Base-by-base conservation (phyloP, 2,113 vertebrate genomes). In the Hirundichthys speculiger region DNA sequence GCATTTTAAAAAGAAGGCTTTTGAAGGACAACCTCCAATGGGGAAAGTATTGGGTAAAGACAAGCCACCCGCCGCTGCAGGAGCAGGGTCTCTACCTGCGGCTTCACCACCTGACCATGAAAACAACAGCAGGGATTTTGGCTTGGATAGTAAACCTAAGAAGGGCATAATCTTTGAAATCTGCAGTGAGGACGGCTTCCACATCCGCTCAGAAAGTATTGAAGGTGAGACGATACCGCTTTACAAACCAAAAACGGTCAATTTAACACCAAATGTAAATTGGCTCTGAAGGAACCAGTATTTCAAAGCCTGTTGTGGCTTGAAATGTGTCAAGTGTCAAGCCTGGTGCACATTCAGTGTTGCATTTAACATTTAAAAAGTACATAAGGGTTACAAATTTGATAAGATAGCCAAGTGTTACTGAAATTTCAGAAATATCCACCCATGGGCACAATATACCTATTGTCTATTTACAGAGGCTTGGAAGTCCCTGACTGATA, bases 81-180 rank as follows among this genome's bases (percentile, higher is more conserved):
- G 76, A 85, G 83, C 39, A 85, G 93, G 78, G 86, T 89, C 86
- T 92, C 90, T 84, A 89, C 92, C 0, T 13, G 90, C 94, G 51
- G 91, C 95, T 79, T 93, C 92, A 64, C 93, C 93, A 55, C 93
- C 95, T 13, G 93, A 95, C 85, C 95, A 96, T 77, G 96, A 96
- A 11, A 94, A 94, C 53, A 94, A 90, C 80, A 87, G 92, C 51
- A 94, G 92, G 61, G 95, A 96, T 42, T 92, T 85, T 25, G 83
- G 90, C 12, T 65, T 88, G 22, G 95, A 96, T 76, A 93, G 88
- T 77, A 96, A 96, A 84, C 95, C 96, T 22, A 98, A 95, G 85
- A 97, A 97, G 81, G 97, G 97, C 71, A 95, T 99, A 64, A 89
- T 99, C 66, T 99, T 99, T 90, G 97, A 99, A 90, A 99, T 99